phyloP scores from a whole-genome alignment of 2,113 vertebrate genomes.

The Cinclus mexicanus region DNA sequence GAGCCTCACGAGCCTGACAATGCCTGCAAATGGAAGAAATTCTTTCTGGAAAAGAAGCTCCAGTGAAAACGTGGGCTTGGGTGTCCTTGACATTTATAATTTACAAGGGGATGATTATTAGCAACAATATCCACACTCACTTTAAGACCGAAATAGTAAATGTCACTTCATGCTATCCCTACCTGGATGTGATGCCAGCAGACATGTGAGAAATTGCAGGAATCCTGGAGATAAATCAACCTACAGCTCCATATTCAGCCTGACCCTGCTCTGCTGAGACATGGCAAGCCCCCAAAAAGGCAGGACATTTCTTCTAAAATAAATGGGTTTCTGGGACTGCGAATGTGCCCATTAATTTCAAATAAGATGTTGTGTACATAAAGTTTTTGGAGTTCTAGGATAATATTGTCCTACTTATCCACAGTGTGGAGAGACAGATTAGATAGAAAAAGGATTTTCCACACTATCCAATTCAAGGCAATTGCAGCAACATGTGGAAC shows the following conservation, averaged over 20 bases:
- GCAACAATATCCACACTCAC: conserved; percentile 50
- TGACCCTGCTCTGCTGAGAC: not conserved
- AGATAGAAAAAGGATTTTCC: conserved; percentile 63
- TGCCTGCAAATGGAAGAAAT: not conserved
- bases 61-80: not conserved
- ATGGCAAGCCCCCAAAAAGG: conserved; percentile 13
- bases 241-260: not conserved
- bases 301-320: not conserved
- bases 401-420: conserved; percentile 18
- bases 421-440: not conserved
- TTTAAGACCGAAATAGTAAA: conserved; percentile 46
- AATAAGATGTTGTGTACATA: conserved; percentile 34
- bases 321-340: conserved; percentile 52
- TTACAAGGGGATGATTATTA: conserved; percentile 65
- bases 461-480: conserved; percentile 63
- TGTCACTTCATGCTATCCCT: conserved; percentile 35
- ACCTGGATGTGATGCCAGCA: conserved; percentile 27
- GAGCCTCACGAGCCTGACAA: not conserved
- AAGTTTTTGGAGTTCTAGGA: conserved; percentile 32
- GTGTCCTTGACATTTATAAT: conserved; percentile 71
- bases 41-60: not conserved
- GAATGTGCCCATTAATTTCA: conserved; percentile 67
- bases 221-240: conserved; percentile 28
- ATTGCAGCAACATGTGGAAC: conserved; percentile 66
- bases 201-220: conserved; percentile 42